Evolutionary conservation across 2,888 invertebrate species (phyloP).

Genomic region (Omphaloscelis lunosa): DNA sequence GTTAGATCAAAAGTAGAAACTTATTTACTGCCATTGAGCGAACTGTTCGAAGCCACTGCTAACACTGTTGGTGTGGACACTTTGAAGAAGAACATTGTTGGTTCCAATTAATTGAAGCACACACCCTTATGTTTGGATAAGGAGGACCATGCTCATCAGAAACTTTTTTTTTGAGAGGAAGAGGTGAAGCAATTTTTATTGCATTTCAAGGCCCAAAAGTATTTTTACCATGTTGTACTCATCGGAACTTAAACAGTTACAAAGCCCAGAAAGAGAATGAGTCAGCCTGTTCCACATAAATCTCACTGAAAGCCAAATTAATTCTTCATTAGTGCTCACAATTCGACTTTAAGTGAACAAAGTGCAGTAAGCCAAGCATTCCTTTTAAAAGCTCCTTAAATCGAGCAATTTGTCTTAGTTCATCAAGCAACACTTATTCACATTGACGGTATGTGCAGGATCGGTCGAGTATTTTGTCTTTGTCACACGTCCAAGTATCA

Average conservation of each 20-base stretch:
- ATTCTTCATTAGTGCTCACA: slow-evolving; percentile 31
- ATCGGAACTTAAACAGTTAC: not conserved
- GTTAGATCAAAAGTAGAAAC: not conserved
- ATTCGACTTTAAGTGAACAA: slow-evolving; percentile 33
- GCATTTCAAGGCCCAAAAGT: no score
- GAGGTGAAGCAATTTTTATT: not conserved
- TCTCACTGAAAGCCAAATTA: slow-evolving; percentile 28
- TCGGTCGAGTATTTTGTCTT: slow-evolving; percentile 22
- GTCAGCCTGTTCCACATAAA: slow-evolving; percentile 28
- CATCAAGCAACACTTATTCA: slow-evolving; percentile 53
- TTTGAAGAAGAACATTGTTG: not conserved
- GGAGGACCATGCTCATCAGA: not conserved
- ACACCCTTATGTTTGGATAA: not conserved
- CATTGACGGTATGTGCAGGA: slow-evolving; percentile 24
- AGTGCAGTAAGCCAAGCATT: slow-evolving; percentile 29
- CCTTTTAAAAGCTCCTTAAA: slow-evolving; percentile 41
- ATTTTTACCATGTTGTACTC: not conserved
- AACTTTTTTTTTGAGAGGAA: not conserved
- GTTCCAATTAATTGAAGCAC: not conserved
- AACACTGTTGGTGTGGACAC: no score
- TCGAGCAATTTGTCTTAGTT: slow-evolving; percentile 57
- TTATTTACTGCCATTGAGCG: not conserved
- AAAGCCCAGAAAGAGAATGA: not conserved
- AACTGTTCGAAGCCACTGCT: not conserved
- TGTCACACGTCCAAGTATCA: slow-evolving; percentile 35